A percentile compares a stretch with the other conserved stretches of the same genome.
Conservation (phyloP, 2,888 invertebrate genomes). For the Neria commutata region DNA sequence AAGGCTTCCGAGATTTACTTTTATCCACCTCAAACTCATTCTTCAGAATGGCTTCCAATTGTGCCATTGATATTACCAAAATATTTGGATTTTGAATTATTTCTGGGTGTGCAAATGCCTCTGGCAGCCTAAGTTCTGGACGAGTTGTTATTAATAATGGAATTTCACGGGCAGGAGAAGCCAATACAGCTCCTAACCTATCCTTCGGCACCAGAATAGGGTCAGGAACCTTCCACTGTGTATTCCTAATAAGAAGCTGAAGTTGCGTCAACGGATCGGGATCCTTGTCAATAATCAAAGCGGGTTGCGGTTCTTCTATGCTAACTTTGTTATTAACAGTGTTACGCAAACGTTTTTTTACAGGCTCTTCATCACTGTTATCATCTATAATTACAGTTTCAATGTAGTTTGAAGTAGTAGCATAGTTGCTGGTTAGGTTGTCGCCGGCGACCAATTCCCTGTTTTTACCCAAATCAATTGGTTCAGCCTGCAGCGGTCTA, state of each 20-base stretch:
- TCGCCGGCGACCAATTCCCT: slow-evolving; percentile 5
- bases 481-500: slow-evolving; percentile 61
- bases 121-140: slow-evolving; percentile 76
- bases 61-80: slow-evolving; percentile 76
- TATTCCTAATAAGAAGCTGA: slow-evolving; percentile 70
- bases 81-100: slow-evolving; percentile 79
- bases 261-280: slow-evolving; percentile 75
- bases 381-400: slow-evolving; percentile 59
- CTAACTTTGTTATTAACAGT: slow-evolving; percentile 61
- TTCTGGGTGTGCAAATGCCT: slow-evolving; percentile 75
- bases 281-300: slow-evolving; percentile 56
- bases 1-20: slow-evolving; percentile 27
- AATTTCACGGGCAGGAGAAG: slow-evolving; percentile 77
- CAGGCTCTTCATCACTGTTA: slow-evolving; percentile 58
- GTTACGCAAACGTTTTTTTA: slow-evolving; percentile 60
- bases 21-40: slow-evolving; percentile 62
- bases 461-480: slow-evolving; percentile 68
- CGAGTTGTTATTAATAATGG: slow-evolving; percentile 74
- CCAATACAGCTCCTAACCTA: slow-evolving; percentile 72
- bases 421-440: background rate
- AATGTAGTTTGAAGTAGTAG: slow-evolving; percentile 63
- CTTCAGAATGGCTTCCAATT: slow-evolving; percentile 71
- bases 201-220: slow-evolving; percentile 82
- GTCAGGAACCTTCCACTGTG: slow-evolving; percentile 77
- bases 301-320: slow-evolving; percentile 50